These are phyloP conservation scores for Phycodurus eques DNA, from an alignment of 2,113 vertebrate genomes.

Conservation along the genomic window DNA sequence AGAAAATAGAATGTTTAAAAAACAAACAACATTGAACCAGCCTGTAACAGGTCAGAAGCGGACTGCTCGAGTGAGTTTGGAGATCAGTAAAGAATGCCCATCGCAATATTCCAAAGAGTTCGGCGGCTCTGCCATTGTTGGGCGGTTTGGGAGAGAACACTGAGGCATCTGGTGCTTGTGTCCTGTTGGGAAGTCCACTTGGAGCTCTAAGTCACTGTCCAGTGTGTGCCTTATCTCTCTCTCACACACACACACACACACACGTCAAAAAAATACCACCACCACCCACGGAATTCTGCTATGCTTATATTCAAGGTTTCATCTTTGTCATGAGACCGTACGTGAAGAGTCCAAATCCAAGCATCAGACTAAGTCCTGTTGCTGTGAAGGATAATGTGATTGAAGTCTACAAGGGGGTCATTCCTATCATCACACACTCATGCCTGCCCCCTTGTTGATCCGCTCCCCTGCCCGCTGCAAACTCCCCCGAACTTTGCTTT, in stretches of 20 bases:
- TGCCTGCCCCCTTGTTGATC: too few species aligned
- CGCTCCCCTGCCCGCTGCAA: not conserved
- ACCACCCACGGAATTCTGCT: slow-evolving; percentile 61
- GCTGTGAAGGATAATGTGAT: slow-evolving; percentile 44
- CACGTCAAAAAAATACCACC: slow-evolving; percentile 56
- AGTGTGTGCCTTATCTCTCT: slow-evolving; percentile 55
- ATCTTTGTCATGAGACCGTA: slow-evolving; percentile 41
- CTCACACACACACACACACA: slow-evolving; percentile 1
- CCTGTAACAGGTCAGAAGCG: slow-evolving; percentile 59
- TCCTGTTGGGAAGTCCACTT: slow-evolving; percentile 56
- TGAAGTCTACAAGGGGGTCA: slow-evolving; percentile 41
- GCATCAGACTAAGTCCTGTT: slow-evolving; percentile 45
- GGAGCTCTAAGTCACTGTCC: slow-evolving; percentile 65
- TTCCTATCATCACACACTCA: slow-evolving; percentile 9
- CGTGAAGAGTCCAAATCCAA: slow-evolving; percentile 55
- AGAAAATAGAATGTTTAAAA: slow-evolving; percentile 70
- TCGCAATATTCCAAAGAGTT: slow-evolving; percentile 59
- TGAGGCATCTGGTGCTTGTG: slow-evolving; percentile 55
- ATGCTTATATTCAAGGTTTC: slow-evolving; percentile 59
- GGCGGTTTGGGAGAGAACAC: slow-evolving; percentile 22
- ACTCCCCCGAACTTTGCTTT: slow-evolving; percentile 30
- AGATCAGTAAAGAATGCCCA: slow-evolving; percentile 73
- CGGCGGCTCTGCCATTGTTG: slow-evolving; percentile 46
- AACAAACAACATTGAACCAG: slow-evolving; percentile 55
- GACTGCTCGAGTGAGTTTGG: slow-evolving; percentile 60